Conservation (phyloP, 2,797 vertebrate species). For the Spinus pinus region DNA sequence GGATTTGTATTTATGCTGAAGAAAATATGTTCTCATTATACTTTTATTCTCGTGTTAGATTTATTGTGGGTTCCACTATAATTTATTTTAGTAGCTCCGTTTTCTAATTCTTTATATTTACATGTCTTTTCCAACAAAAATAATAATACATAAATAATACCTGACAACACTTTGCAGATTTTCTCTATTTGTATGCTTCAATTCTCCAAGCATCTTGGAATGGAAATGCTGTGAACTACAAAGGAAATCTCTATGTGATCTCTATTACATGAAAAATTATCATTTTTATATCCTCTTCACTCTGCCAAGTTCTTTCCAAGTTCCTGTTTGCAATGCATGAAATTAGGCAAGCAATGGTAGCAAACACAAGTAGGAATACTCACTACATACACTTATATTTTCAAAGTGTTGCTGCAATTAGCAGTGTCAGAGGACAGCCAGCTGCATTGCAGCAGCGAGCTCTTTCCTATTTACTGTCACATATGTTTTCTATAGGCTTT, state of each 20-base stretch:
- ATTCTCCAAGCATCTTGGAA: constrained; percentile 62
- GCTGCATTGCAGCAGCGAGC: constrained; percentile 25
- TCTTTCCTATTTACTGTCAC: constrained; percentile 5
- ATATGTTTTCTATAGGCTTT: constrained; percentile 12
- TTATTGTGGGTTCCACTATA: constrained; percentile 66
- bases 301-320: constrained; percentile 41
- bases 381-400: constrained; percentile 15
- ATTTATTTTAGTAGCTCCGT: constrained; percentile 70
- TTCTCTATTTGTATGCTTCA: constrained; percentile 66
- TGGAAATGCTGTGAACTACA: constrained; percentile 57
- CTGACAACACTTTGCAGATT: constrained; percentile 63
- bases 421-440: constrained; percentile 40
- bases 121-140: constrained; percentile 73
- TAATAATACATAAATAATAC: constrained; percentile 76
- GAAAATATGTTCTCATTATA: constrained; percentile 76
- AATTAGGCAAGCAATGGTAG: constrained; percentile 45
- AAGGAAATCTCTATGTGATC: constrained; percentile 60
- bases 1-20: constrained; percentile 75
- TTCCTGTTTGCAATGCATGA: constrained; percentile 58
- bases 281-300: constrained; percentile 54
- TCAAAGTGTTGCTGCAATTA: constrained; percentile 53
- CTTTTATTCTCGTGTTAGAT: constrained; percentile 73
- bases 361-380: constrained; percentile 48
- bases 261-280: constrained; percentile 66
- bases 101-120: constrained; percentile 77